A percentile compares a stretch with the other conserved stretches of the same genome.
These are phyloP conservation scores for Coenonympha arcania DNA, from an alignment of 2,888 invertebrate species.

Conservation along the genomic window DNA sequence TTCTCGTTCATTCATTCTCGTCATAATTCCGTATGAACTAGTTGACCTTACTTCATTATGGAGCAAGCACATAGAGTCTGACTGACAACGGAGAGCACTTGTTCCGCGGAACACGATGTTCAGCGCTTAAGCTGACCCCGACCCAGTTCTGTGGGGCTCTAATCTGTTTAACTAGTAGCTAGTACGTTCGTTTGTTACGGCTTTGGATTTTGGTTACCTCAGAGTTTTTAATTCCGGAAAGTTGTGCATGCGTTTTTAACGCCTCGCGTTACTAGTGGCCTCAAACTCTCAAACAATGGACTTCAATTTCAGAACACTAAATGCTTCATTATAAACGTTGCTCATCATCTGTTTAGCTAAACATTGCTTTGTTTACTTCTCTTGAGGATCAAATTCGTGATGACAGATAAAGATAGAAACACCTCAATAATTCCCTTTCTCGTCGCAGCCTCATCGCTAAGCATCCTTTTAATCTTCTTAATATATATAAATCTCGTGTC, in stretches of 20 bases:
- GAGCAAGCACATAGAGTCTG: conserved; percentile 13
- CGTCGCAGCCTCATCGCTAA: neutral
- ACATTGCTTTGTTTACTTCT: too few relatives aligned
- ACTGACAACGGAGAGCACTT: conserved; percentile 18
- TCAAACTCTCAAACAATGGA: too few relatives aligned
- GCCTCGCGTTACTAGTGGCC: too few relatives aligned
- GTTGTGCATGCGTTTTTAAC: too few relatives aligned
- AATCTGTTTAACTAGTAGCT: neutral
- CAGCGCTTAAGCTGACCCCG: conserved; percentile 19
- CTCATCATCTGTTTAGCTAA: too few relatives aligned
- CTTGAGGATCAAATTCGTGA: too few relatives aligned
- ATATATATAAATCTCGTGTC: too few relatives aligned
- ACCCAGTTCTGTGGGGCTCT: conserved; percentile 18
- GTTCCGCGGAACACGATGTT: conserved; percentile 12
- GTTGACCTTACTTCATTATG: conserved; percentile 5
- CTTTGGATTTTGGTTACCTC: neutral
- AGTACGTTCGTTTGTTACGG: neutral
- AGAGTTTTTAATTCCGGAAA: neutral
- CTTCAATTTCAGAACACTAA: too few relatives aligned
- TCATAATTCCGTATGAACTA: neutral
- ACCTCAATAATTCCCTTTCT: neutral
- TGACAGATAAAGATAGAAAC: too few relatives aligned
- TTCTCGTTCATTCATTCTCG: neutral
- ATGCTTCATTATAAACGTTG: too few relatives aligned
- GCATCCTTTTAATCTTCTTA: conserved; percentile 26